Evolutionary conservation across 2,888 invertebrate species (phyloP).

Genomic region (Monochamus alternatus): DNA sequence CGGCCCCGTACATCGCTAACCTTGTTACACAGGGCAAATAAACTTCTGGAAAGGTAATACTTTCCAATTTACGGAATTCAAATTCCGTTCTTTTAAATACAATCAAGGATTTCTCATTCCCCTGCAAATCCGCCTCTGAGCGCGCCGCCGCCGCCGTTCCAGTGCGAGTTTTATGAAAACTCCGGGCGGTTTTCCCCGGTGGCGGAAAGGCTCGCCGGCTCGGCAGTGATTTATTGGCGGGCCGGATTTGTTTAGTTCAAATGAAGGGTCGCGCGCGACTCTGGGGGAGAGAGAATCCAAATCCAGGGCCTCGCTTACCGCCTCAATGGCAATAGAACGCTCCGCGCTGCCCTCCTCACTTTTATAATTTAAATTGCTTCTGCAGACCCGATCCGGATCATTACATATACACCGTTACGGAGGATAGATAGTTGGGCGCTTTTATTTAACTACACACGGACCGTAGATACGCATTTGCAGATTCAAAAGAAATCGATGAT

Average conservation of each 20-base stretch:
- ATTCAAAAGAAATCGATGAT: no score
- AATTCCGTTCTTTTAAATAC: slow-evolving; percentile 33
- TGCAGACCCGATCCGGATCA: slow-evolving; percentile 34
- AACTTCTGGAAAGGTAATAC: slow-evolving; percentile 22
- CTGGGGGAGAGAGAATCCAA: slow-evolving; percentile 44
- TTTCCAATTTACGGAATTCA: slow-evolving; percentile 31
- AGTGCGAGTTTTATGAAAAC: slow-evolving; percentile 41
- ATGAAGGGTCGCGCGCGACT: slow-evolving; percentile 43
- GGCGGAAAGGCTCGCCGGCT: slow-evolving; percentile 42
- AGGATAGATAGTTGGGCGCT: slow-evolving; percentile 18
- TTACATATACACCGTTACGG: slow-evolving; percentile 29
- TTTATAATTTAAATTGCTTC: slow-evolving; percentile 37
- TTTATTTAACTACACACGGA: background rate
- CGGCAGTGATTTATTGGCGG: slow-evolving; percentile 55
- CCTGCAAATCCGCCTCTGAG: slow-evolving; percentile 33
- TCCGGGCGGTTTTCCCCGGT: slow-evolving; percentile 56
- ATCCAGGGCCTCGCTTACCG: slow-evolving; percentile 27
- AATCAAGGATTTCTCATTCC: slow-evolving; percentile 33
- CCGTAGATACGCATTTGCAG: background rate
- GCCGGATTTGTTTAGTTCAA: slow-evolving; percentile 59
- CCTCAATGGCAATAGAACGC: slow-evolving; percentile 27
- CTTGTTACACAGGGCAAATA: background rate
- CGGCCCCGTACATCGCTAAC: slow-evolving; percentile 9
- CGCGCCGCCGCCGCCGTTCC: slow-evolving; percentile 19
- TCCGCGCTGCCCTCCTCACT: slow-evolving; percentile 20